Conservation (phyloP, 2,888 invertebrate species). For the Taphrorychus bicolor region DNA sequence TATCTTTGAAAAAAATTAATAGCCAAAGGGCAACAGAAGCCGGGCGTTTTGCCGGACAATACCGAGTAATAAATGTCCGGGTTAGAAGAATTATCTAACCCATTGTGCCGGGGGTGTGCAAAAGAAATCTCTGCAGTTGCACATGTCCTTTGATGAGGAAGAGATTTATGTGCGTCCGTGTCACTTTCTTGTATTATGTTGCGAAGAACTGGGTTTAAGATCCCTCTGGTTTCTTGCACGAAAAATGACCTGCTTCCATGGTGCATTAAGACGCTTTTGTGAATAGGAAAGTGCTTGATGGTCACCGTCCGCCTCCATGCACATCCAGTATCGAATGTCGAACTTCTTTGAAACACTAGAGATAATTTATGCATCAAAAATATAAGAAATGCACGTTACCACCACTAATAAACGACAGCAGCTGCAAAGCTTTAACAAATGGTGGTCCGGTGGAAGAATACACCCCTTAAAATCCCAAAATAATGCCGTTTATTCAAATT, state of each 20-base stretch:
- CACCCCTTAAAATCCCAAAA: constrained; percentile 48
- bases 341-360: neutral
- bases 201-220: constrained; percentile 36
- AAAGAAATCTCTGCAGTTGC: constrained; percentile 33
- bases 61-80: constrained; percentile 50
- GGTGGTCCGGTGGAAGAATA: neutral
- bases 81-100: constrained; percentile 53
- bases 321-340: neutral
- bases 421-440: neutral
- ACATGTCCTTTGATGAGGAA: constrained; percentile 34
- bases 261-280: neutral
- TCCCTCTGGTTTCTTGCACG: neutral
- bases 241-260: constrained; percentile 32
- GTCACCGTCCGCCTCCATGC: no score
- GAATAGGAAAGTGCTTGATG: neutral
- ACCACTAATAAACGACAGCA: neutral
- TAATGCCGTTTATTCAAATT: constrained; percentile 52
- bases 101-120: constrained; percentile 45
- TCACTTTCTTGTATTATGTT: constrained; percentile 33
- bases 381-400: neutral
- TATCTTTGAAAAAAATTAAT: constrained; percentile 32
- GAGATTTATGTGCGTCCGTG: constrained; percentile 38
- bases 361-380: neutral
- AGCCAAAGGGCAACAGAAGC: constrained; percentile 33
- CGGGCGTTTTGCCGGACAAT: constrained; percentile 45